Evolutionary conservation across 2,113 vertebrate species (phyloP).

Genomic region (Scolopax mira): DNA sequence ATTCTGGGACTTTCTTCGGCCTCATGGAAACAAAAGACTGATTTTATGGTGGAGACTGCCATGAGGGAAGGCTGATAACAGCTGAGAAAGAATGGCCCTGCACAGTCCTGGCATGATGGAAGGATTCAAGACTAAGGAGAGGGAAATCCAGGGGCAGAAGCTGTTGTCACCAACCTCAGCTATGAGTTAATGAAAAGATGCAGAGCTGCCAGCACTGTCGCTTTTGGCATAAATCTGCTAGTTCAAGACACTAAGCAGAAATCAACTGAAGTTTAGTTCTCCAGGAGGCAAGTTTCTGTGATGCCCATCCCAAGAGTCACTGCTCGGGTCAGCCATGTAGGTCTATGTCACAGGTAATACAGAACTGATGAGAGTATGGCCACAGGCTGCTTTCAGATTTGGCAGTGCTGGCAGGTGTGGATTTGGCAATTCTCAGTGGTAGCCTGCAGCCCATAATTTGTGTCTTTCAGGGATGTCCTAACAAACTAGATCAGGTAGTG

Average conservation of each 20-base stretch:
- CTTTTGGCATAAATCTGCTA: background rate
- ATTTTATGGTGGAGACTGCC: background rate
- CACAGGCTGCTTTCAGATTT: background rate
- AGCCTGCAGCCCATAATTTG: background rate
- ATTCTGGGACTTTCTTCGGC: background rate
- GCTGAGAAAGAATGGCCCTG: background rate
- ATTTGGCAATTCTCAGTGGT: background rate
- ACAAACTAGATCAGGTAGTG: background rate
- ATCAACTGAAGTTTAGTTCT: background rate
- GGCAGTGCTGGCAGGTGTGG: background rate
- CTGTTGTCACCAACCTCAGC: background rate
- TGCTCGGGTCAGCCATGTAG: rapidly evolving
- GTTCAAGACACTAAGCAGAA: background rate
- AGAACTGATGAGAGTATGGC: background rate
- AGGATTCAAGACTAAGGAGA: background rate
- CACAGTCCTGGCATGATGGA: rapidly evolving
- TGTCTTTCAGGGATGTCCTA: background rate
- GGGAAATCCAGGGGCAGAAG: background rate
- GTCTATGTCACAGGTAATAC: background rate
- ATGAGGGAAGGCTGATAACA: background rate
- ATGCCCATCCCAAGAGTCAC: background rate
- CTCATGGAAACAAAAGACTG: background rate
- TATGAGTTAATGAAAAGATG: background rate
- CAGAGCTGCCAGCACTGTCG: background rate
- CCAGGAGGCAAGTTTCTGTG: background rate